Base-by-base conservation (phyloP, 2,113 vertebrate genomes). In the Platichthys stellatus region DNA sequence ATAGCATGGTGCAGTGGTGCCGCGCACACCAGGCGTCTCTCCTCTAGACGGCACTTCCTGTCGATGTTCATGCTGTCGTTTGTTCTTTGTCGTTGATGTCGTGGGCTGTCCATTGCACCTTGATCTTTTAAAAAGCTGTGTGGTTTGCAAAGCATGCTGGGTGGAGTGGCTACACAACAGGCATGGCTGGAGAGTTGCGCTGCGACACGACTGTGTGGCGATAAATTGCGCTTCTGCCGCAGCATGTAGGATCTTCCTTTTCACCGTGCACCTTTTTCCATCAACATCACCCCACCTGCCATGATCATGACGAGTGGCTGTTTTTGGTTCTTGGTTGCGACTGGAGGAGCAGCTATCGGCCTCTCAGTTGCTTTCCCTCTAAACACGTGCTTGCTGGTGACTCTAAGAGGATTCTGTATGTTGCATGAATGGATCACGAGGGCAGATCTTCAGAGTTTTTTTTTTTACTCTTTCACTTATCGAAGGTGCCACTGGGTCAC, bases 101-200 rank as follows among this genome's bases (percentile, higher is more conserved):
- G 76, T 89, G 83, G 80, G 82, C 89, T 90, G 87, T 89, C 78
- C 86, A 88, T 87, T 89, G 87, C 89, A 91, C 84, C 80, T 89
- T 85, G 84, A 88, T 84, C 80, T 86, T 86, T 63, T 54, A 10
- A 85, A 86, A 86, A 86, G 88, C 88, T 77, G 74, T 86, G 84
- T 92, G 86, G 82, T 89, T 90, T 91, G 89, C 88, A 87, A 90
- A 87, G 92, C 92, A 92, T 93, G 92, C 87, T 91, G 88, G 86
- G 85, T 91, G 72, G 81, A 83, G 81, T 83, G 80, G 88, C 89
- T 88, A 82, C 80, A 87, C 73, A 81, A 86, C 82, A 72, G 88
- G 92, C 91, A 93, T 92, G 91, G 89, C 90, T 62, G 63, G 71
- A 47, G 76, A 61, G 77, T 74, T 24, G 67, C 71, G 71, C 71